Base-by-base conservation (phyloP, 2,888 invertebrate species). In the Pimpla rufipes region DNA sequence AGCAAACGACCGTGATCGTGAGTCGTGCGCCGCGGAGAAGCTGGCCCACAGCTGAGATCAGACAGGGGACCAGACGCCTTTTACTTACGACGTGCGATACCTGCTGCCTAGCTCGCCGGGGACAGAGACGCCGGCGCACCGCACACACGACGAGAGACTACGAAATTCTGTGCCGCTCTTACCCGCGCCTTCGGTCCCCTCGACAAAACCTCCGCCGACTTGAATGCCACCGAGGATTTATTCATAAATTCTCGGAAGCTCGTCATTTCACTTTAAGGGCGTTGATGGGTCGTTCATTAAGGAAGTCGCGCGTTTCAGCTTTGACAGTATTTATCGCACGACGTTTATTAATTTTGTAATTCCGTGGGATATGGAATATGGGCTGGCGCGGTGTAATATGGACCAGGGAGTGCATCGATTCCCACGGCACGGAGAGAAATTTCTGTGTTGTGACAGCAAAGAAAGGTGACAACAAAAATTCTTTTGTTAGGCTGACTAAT, bases 61-160 rank as follows among this genome's bases (percentile, higher is more conserved):
- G 81, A 81, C 77, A 59, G 77, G 71, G 52, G 73, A 73, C 81
- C 81, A 77, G 81, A 81, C 81, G 81, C 81, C 81, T 81, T 81
- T 81, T 81, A 81, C 77, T 81, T 81, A 81, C 81, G 81, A 81
- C 81, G 81, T 77, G 81, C 77, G 81, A 77, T 81, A 81, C 77
- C 77, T 77, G 76, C 55, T 68, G 52, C 55, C 62, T 76, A 45
- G 16, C 16, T 55, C 16, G 10, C 50, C 67, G 50, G 50, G 67
- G 68, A 59, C 6, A 64, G 70, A 77, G 55, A 67, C 40, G 55
- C 77, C 42, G 77, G 59, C 59, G 66, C 79, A 66, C 35, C 79
- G 52, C 73, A 55, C 66, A n/a, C 73, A 29, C 29, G 5, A n/a
- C n/a, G 29, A 5, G 37, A 79, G 45, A 67, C 73, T 13, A 59